A percentile compares a stretch with the other conserved stretches of the same genome.
phyloP scores from a whole-genome alignment of 2,888 invertebrate genomes.

The Caenorhabditis macrosperma region DNA sequence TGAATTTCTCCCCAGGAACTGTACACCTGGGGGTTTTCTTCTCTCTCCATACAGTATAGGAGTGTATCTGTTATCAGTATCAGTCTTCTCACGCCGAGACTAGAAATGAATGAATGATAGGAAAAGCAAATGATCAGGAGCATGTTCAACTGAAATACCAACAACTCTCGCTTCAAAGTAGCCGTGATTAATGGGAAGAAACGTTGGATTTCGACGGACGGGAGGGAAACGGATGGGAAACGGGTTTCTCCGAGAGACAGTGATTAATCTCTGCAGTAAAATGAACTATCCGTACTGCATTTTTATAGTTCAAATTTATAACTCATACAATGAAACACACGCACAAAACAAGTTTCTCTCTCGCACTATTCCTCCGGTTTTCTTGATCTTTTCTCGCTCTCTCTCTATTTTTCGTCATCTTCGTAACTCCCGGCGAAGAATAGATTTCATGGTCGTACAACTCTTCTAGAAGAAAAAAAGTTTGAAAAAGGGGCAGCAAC shows the following conservation, averaged over 20 bases:
- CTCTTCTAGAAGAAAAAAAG: too few species aligned
- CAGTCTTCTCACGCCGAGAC: too few species aligned
- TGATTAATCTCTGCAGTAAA: conserved; percentile 54
- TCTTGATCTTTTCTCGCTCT: neutral
- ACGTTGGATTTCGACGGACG: conserved; percentile 23
- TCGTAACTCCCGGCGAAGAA: too few species aligned
- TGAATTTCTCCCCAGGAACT: neutral
- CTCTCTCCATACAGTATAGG: too few species aligned
- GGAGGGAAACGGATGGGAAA: conserved; percentile 40
- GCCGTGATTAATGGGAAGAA: neutral
- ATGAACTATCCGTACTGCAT: conserved; percentile 20
- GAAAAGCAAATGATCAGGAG: neutral
- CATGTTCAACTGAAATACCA: too few species aligned
- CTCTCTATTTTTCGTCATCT: too few species aligned
- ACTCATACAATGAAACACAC: neutral
- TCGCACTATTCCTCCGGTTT: neutral
- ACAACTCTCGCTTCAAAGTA: neutral
- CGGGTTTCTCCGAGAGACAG: conserved; percentile 44
- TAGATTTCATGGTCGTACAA: too few species aligned
- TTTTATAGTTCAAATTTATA: conserved; percentile 36
- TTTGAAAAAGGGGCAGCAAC: too few species aligned
- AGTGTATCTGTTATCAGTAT: too few species aligned
- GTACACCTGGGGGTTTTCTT: too few species aligned
- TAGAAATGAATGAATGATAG: too few species aligned
- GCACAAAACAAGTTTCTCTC: neutral